Base-by-base conservation (phyloP, 2,113 vertebrate species). In the Ursus arctos region DNA sequence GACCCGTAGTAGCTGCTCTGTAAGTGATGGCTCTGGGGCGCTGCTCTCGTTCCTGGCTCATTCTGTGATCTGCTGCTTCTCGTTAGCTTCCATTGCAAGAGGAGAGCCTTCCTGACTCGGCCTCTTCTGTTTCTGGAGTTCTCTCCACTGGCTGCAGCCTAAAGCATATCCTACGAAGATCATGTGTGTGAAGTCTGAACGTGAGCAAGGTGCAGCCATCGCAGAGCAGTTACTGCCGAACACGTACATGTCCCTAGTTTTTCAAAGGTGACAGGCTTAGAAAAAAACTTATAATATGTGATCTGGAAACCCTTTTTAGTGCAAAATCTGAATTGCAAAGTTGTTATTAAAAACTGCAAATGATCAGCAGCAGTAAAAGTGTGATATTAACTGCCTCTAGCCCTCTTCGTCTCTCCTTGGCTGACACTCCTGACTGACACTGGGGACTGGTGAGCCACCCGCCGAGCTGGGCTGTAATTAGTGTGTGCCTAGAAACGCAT, bases 331-430 rank as follows among this genome's bases (percentile, higher is more conserved):
- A 93, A 91, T 69, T 71, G 57, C 63, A 63, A 85, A 84, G 36
- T 31, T 91, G 28, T 83, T 94, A 87, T 92, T 80, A 89, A 89
- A 97, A 91, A 21, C 84, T 85, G 43, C 4, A 90, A 94, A 83
- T 65, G 67, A 90, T 69, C 55, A 76, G 12, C 85, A 31, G 15
- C 36, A 80, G 69, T 76, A 89, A 94, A 53, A 43, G 51, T 87
- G 89, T 53, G 63, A 40, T 49, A 28, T 77, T 81, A 63, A 49
- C 28, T 47, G 74, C 63, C 71, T 86, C 53, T 88, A 40, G 79
- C 16, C 36, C 16, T 72, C 61, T 83, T 80, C 87, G 55, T 77
- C 43, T 92, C 24, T 83, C 65, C 55, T 93, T 83, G 76, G 57
- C 89, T 89, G 86, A 89, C 67, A 43, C 47, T 82, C 55, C 33